Conservation (phyloP, 2,113 vertebrate species). For the Amblyopsis rosae region DNA sequence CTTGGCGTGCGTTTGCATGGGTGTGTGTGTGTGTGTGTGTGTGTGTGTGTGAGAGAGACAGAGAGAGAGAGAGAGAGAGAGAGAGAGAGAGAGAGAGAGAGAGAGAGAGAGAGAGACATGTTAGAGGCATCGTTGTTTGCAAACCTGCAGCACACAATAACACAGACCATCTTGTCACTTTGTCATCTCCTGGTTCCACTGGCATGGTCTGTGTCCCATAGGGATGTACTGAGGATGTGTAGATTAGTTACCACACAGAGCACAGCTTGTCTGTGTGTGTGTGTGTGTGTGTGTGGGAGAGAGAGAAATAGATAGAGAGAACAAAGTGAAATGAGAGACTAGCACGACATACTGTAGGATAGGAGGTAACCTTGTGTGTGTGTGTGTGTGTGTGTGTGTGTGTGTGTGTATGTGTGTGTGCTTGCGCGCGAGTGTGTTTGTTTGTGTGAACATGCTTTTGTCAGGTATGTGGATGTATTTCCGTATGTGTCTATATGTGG, state of each 20-base stretch:
- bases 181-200: neutral
- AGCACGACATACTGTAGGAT: too few species aligned
- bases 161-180: neutral
- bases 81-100: neutral
- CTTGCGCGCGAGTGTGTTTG: neutral
- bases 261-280: neutral
- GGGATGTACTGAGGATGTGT: slow-evolving; percentile 36
- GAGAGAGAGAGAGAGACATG: neutral
- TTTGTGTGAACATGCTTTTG: neutral
- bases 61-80: neutral
- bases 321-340: neutral
- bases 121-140: neutral
- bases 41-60: neutral
- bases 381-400: neutral
- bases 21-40: slow-evolving; percentile 17
- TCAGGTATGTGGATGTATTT: neutral
- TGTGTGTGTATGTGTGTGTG: neutral
- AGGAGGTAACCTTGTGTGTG: neutral
- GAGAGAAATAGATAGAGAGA: neutral
- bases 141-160: slow-evolving; percentile 1
- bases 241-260: slow-evolving; percentile 36
- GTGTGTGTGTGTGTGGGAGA: neutral
- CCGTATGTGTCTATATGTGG: neutral
- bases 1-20: neutral
- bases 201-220: slow-evolving; percentile 14